A percentile compares a stretch with the other conserved stretches of the same genome.
Evolutionary conservation across 92 coral and sea anemone species (phyloP).

Genomic region (Paragorgia papillata): DNA sequence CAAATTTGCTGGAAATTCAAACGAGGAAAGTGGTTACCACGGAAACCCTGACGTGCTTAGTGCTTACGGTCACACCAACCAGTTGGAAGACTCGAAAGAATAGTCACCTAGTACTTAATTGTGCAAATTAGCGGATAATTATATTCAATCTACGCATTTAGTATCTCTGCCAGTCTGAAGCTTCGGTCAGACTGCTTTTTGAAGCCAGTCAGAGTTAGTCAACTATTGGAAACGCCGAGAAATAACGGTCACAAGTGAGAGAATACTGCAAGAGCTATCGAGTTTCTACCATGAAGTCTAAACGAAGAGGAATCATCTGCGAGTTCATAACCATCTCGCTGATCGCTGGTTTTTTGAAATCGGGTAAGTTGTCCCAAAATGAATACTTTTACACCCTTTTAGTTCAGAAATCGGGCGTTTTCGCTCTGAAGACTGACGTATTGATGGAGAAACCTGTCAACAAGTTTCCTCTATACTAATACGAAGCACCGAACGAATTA

Average conservation of each 20-base stretch:
- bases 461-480: no score
- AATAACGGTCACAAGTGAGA: background rate
- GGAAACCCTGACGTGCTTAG: no score
- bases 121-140: constrained; percentile 22
- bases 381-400: no score
- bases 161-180: constrained; percentile 2
- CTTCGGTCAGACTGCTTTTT: background rate
- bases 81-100: background rate
- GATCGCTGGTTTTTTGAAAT: background rate
- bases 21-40: no score
- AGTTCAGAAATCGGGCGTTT: no score
- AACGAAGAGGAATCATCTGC: background rate
- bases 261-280: background rate
- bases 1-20: no score
- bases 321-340: background rate
- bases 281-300: background rate
- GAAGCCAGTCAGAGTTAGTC: background rate
- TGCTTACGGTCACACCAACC: no score
- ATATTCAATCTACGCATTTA: constrained; percentile 3
- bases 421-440: no score
- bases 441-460: no score
- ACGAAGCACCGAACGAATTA: no score
- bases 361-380: constrained; percentile 5
- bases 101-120: background rate
- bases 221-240: no score